Conservation (phyloP, 1,140 invertebrate genomes). For the Doryteuthis pealeii region DNA sequence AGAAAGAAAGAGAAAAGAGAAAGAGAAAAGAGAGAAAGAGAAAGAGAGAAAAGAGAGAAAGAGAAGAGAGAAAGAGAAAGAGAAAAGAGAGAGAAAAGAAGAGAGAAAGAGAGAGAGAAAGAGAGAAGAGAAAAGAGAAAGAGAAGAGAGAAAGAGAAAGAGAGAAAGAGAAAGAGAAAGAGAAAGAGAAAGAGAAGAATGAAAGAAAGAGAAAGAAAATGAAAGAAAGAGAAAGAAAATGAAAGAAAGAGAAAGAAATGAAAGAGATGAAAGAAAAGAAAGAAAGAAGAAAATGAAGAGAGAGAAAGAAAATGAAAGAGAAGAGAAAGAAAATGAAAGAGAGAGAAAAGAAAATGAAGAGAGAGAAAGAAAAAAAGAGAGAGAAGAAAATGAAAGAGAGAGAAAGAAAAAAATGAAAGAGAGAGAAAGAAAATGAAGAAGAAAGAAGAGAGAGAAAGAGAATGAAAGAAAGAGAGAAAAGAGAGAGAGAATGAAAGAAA, state of each 20-base stretch:
- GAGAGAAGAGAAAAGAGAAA: not conserved
- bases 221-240: too few relatives aligned
- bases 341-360: slow-evolving; percentile 1
- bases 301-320: not conserved
- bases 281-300: not conserved
- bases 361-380: not conserved
- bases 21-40: not conserved
- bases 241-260: not conserved
- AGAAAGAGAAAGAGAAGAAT: slow-evolving; percentile 1
- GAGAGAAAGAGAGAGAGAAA: not conserved
- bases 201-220: slow-evolving; percentile 12
- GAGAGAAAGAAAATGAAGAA: not conserved
- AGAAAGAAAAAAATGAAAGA: not conserved
- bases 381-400: not conserved
- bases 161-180: not conserved
- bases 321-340: slow-evolving; percentile 1
- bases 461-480: too few relatives aligned
- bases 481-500: too few relatives aligned
- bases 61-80: not conserved
- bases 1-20: not conserved
- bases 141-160: not conserved
- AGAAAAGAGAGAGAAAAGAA: slow-evolving; percentile 8
- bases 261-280: not conserved
- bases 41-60: too few relatives aligned
- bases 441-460: too few relatives aligned